Evolutionary conservation across 2,888 invertebrate species (phyloP).

Genomic region (Eilema sororculum): DNA sequence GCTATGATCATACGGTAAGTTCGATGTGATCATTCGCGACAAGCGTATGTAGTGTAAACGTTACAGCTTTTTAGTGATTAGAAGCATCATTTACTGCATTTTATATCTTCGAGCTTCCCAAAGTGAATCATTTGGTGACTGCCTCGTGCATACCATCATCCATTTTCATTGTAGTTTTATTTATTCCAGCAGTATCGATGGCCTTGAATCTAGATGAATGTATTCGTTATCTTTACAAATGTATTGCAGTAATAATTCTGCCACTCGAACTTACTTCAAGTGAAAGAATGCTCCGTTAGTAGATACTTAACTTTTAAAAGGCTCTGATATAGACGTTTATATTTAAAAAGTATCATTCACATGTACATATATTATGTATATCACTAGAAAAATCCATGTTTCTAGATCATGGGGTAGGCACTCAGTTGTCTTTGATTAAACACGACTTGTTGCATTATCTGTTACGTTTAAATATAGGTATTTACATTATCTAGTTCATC

Average conservation of each 20-base stretch:
- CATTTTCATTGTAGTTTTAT: slow-evolving; percentile 78
- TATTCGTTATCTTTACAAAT: slow-evolving; percentile 60
- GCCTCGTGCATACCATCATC: slow-evolving; percentile 71
- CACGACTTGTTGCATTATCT: slow-evolving; percentile 48
- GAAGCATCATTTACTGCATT: slow-evolving; percentile 78
- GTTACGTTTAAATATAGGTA: background rate
- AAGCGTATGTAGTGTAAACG: slow-evolving; percentile 77
- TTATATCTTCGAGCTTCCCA: slow-evolving; percentile 69
- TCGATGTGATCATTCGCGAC: slow-evolving; percentile 72
- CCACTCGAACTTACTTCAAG: slow-evolving; percentile 40
- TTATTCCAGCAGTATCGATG: slow-evolving; percentile 70
- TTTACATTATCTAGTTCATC: slow-evolving; percentile 35
- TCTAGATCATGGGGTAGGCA: slow-evolving; percentile 23
- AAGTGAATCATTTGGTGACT: slow-evolving; percentile 69
- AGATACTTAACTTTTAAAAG: slow-evolving; percentile 28
- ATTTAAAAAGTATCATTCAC: slow-evolving; percentile 16
- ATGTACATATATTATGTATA: slow-evolving; percentile 23
- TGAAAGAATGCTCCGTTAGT: slow-evolving; percentile 27
- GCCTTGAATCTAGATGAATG: slow-evolving; percentile 69
- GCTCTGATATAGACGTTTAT: slow-evolving; percentile 28
- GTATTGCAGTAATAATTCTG: slow-evolving; percentile 48
- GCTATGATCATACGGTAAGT: slow-evolving; percentile 82
- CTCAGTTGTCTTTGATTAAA: slow-evolving; percentile 17
- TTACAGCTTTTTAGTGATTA: slow-evolving; percentile 80
- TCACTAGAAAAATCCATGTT: slow-evolving; percentile 22